Evolutionary conservation across 2,113 vertebrate genomes (phyloP), one percentile per base, ranked within the genome.

Genomic region (Polypterus bichir): DNA sequence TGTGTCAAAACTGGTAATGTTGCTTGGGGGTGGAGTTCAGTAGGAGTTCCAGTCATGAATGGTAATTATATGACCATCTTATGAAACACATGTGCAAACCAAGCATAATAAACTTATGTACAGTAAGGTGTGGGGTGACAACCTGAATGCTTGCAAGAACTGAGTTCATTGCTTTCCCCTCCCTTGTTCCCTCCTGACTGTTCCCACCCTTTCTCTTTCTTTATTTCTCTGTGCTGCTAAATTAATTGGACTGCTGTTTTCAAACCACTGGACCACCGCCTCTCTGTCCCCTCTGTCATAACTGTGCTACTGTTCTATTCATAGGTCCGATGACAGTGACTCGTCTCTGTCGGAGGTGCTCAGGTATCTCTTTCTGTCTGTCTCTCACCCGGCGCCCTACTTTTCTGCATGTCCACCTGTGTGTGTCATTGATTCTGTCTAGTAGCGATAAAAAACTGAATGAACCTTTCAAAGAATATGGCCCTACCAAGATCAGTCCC

Each of bases 261-360:
- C 27, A 27, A 27, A 27, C 27, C 27, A 27, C 27, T 27, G 27
- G 27, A 27, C 27, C 27, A 27, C 27, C 27, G 27, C 27, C 27
- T 27, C 27, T 27, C 68, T 61, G 54, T 64, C 4, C 65, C 75
- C 81, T 83, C 70, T 72, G 83, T 86, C 85, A 70, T 91, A 91
- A 89, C 83, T 85, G 86, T 86, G 88, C 88, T 91, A 85, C 92
- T 89, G 91, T 93, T 96, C 89, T 96, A 88, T 90, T 88, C 91
- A 82, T 90, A 99, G 96, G 96, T 99, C 93, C 80, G 96, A 99
- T 87, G 96, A 99, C 91, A 98, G 94, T 89, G 95, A 98, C 85
- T 96, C 92, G 90, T 97, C 93, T 90, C 88, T 97, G 87, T 95
- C 94, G 83, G 96, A 99, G 91, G 90, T 93, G 85, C 89, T 94